Evolutionary conservation across 2,888 invertebrate species (phyloP).

Genomic region (Drosophila pegasa): DNA sequence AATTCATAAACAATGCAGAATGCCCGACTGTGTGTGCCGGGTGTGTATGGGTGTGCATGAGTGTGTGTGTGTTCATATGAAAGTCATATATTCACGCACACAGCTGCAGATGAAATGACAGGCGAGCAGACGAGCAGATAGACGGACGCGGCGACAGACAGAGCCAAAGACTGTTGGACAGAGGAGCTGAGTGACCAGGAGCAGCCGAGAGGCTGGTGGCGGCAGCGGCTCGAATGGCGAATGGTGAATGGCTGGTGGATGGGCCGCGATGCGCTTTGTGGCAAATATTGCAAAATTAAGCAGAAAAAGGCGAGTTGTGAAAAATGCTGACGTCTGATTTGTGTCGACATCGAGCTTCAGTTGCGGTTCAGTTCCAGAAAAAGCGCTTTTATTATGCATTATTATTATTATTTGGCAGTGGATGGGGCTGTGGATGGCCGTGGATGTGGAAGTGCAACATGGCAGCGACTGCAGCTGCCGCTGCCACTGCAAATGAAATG

Average conservation of each 20-base stretch:
- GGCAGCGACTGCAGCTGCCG: conserved; percentile 16
- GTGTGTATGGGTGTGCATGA: conserved; percentile 9
- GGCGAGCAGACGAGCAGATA: conserved; percentile 33
- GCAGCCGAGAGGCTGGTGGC: conserved; percentile 6
- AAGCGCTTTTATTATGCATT: conserved; percentile 61
- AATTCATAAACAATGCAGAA: conserved; percentile 75
- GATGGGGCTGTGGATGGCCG: too few species aligned
- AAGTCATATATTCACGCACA: conserved; percentile 65
- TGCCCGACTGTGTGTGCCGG: conserved; percentile 35
- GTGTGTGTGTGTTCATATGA: conserved; percentile 37
- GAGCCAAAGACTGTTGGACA: conserved; percentile 6
- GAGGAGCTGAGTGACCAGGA: conserved; percentile 15
- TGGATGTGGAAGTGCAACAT: conserved; percentile 21
- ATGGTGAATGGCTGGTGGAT: conserved; percentile 21
- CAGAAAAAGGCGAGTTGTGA: conserved; percentile 68
- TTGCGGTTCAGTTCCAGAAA: conserved; percentile 61
- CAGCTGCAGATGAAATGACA: conserved; percentile 70
- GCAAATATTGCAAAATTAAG: conserved; percentile 76
- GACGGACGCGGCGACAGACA: conserved; percentile 17
- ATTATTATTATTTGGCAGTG: conserved; percentile 73
- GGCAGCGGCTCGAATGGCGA: background rate
- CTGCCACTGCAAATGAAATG: conserved; percentile 72
- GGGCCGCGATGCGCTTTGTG: conserved; percentile 49
- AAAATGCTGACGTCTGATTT: conserved; percentile 82
- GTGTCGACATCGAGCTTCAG: conserved; percentile 60